Evolutionary conservation across 2,888 invertebrate genomes (phyloP), one percentile per base, ranked within the genome.

Genomic region (Macrophya alboannulata): DNA sequence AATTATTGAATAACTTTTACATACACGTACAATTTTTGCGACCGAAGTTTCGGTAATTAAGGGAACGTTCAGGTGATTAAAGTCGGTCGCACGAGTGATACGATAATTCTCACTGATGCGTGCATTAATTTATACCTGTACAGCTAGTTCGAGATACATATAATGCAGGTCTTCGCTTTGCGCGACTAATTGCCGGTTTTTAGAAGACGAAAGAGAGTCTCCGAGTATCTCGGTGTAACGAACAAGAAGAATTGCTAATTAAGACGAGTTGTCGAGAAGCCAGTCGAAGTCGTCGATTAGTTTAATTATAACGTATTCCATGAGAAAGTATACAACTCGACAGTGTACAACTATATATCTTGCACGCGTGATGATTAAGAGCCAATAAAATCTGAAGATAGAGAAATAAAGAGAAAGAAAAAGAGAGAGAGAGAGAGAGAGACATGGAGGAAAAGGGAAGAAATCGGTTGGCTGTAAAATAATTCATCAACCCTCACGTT

Each of bases 161-260:
- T 17, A 17, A 31, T 25, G n/a, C 45, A 40, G 45, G n/a, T 25
- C 55, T 77, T 55, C n/a, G 8, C 31, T n/a, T 51, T 10, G 37
- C 31, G n/a, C 17, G 8, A 55, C 77, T 77, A 77, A 77, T 77
- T 77, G 77, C 48, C 55, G n/a, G 31, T 77, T 31, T 31, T 37
- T 8, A 25, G 55, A 76, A 17, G 31, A 55, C 51, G 25, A 37
- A 31, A 51, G 31, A 77, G 37, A 51, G 9, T 15, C 37, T 31
- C 37, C 55, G 25, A 4, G 4, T 9, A 45, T 72, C 43, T 25
- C 1, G 21, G 12, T 12, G 12, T 5, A 43, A 12, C 21, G 74
- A 48, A 45, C 12, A 74, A 25, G 25, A 21, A 74, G 43, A 21
- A 43, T 74, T 21, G 74, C 25, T 45, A 74, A 74, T 74, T 45